Evolutionary conservation across 2,888 invertebrate genomes (phyloP), one percentile per base, ranked within the genome.

Genomic region (Rhingia rostrata): DNA sequence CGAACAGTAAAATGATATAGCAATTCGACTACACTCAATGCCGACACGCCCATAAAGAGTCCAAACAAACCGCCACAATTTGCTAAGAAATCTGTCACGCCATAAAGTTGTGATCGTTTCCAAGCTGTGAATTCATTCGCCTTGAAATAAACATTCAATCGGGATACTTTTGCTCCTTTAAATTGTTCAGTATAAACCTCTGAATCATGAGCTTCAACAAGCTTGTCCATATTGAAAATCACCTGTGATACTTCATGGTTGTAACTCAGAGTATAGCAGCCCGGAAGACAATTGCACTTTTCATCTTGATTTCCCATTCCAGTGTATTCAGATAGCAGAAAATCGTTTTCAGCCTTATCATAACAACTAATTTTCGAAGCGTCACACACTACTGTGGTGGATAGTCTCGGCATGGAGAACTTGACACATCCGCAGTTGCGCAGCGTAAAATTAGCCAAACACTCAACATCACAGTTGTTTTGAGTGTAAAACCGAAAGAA

Each of bases 381-480:
- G 0, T 89, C 89, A 87, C 92, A 92, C 4, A 92, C 89, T 0
- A 89, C 88, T 77, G 90, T 91, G 6, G 89, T 86, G 9, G 88
- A 66, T n/a, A 88, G 89, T 35, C 90, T 88, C 43, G 95, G 95
- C 94, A 95, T 94, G 73, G 95, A 94, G 87, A 94, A 95, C 87
- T 94, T 94, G 4, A 95, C 95, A 88, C 95, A 95, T 6, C 93
- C 93, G 88, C 95, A 95, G 86, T 91, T 91, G 5, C 89, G 90
- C 53, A 93, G 90, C 0, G 95, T 95, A 86, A 93, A 94, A 90
- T 95, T 95, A 0, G 95, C 92, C 61, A 95, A 90, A 87, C 95
- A 95, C 90, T 95, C 95, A 88, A 94, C 92, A 88, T 95, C 94
- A 88, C 95, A 95, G 90, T 95, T 95, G 49, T 93, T 93, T 89